Percentiles rank a stretch among this genome's conserved stretches.
Conservation (phyloP, 2,888 invertebrate species). For the Agrochola lota region DNA sequence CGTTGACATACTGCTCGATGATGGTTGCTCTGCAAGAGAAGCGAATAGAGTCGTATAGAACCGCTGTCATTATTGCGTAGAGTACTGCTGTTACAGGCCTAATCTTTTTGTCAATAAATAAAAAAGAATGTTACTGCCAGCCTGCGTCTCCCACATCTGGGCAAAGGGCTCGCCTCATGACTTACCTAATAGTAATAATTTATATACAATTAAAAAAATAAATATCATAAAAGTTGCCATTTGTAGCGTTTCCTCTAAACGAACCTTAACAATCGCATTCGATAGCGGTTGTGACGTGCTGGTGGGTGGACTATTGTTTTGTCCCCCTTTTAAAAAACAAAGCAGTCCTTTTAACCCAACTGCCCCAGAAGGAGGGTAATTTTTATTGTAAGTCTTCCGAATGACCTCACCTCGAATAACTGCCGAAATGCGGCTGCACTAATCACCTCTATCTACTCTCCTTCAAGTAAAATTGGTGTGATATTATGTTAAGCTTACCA, state of each 20-base stretch:
- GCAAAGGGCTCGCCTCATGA: background rate
- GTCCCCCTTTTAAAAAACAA: background rate
- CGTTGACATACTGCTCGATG: slow-evolving; percentile 96
- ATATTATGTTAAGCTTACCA: slow-evolving; percentile 70
- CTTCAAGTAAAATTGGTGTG: background rate
- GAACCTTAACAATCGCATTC: background rate
- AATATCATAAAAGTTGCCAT: too few relatives aligned
- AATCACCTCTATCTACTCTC: background rate
- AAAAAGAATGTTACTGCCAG: background rate
- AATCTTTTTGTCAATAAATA: background rate
- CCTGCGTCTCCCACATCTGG: background rate
- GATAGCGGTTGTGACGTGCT: background rate
- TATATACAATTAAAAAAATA: too few relatives aligned
- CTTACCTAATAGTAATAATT: background rate
- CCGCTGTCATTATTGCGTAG: background rate
- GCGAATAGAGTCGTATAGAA: background rate
- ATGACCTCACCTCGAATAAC: background rate
- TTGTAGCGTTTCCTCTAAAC: background rate
- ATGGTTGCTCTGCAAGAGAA: slow-evolving; percentile 93
- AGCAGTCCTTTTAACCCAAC: too few relatives aligned
- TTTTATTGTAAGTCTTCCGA: background rate
- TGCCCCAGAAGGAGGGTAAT: too few relatives aligned
- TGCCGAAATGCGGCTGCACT: background rate
- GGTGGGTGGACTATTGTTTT: background rate
- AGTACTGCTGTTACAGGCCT: background rate